phyloP scores from a whole-genome alignment of 2,888 invertebrate species.

The Xestia sexstrigata region DNA sequence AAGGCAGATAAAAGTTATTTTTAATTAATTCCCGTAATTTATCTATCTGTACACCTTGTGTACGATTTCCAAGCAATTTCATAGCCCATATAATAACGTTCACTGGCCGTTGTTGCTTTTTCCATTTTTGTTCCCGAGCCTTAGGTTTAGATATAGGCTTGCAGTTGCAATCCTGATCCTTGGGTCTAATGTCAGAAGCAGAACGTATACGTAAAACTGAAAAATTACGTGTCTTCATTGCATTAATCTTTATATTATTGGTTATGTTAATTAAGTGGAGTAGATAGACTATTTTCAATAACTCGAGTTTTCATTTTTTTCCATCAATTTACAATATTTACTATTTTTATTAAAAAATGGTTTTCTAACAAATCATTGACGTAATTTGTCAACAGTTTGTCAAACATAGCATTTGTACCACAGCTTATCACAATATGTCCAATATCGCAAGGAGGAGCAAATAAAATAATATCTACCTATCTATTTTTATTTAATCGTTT shows the following conservation, averaged over 20 bases:
- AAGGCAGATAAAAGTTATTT: slow-evolving; percentile 75
- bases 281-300: background rate
- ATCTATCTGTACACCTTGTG: slow-evolving; percentile 71
- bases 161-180: background rate
- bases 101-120: slow-evolving; percentile 61
- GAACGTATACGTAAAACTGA: slow-evolving; percentile 70
- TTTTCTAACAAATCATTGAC: slow-evolving; percentile 12
- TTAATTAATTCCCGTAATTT: slow-evolving; percentile 75
- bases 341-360: slow-evolving; percentile 9
- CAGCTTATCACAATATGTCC: slow-evolving; percentile 3
- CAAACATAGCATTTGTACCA: slow-evolving; percentile 5
- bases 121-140: slow-evolving; percentile 59
- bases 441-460: background rate
- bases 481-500: background rate
- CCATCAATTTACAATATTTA: background rate
- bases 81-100: slow-evolving; percentile 80
- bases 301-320: slow-evolving; percentile 21
- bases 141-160: slow-evolving; percentile 49
- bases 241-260: slow-evolving; percentile 36
- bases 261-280: slow-evolving; percentile 1
- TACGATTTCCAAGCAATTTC: slow-evolving; percentile 72
- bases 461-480: background rate
- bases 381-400: slow-evolving; percentile 11
- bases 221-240: slow-evolving; percentile 66
- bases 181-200: slow-evolving; percentile 41